Conservation (phyloP, 2,888 invertebrate species). For the Linnaemya tessellans region DNA sequence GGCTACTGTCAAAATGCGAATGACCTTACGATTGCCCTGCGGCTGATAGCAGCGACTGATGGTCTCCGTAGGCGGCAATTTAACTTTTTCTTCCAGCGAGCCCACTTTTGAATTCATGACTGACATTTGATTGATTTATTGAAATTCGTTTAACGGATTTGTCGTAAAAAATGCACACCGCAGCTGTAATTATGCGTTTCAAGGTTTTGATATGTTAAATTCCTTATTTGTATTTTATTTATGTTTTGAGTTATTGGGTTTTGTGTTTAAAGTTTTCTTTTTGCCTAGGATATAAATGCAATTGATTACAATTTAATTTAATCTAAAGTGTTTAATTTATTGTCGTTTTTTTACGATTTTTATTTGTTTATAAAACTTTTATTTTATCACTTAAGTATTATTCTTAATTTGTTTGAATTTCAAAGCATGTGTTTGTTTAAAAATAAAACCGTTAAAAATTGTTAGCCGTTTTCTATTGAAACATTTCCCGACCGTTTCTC, state of each 20-base stretch:
- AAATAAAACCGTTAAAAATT: slow-evolving; percentile 65
- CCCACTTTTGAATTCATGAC: slow-evolving; percentile 82
- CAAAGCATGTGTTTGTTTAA: slow-evolving; percentile 20
- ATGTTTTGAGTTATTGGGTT: slow-evolving; percentile 10
- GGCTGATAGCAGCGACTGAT: slow-evolving; percentile 86
- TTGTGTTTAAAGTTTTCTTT: background rate
- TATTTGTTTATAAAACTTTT: slow-evolving; percentile 21
- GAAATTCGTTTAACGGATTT: slow-evolving; percentile 29
- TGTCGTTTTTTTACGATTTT: slow-evolving; percentile 44
- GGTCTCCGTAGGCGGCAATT: slow-evolving; percentile 83
- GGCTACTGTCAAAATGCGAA: slow-evolving; percentile 95
- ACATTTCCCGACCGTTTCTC: slow-evolving; percentile 76
- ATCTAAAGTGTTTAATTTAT: slow-evolving; percentile 26
- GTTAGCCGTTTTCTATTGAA: slow-evolving; percentile 11
- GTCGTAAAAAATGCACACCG: slow-evolving; percentile 19
- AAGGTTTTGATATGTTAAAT: slow-evolving; percentile 71
- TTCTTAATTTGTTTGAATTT: slow-evolving; percentile 8
- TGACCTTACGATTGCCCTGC: slow-evolving; percentile 90
- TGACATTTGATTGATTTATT: slow-evolving; percentile 34
- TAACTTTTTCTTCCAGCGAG: slow-evolving; percentile 83
- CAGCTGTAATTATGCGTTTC: slow-evolving; percentile 7
- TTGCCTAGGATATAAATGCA: slow-evolving; percentile 64
- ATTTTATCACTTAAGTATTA: slow-evolving; percentile 42
- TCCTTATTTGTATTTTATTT: slow-evolving; percentile 56
- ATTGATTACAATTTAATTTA: slow-evolving; percentile 48